Evolutionary conservation across 30 jellyfish, hydroid and myxozoan species (phyloP).

Genomic region (Hydractinia symbiolongicarpus): DNA sequence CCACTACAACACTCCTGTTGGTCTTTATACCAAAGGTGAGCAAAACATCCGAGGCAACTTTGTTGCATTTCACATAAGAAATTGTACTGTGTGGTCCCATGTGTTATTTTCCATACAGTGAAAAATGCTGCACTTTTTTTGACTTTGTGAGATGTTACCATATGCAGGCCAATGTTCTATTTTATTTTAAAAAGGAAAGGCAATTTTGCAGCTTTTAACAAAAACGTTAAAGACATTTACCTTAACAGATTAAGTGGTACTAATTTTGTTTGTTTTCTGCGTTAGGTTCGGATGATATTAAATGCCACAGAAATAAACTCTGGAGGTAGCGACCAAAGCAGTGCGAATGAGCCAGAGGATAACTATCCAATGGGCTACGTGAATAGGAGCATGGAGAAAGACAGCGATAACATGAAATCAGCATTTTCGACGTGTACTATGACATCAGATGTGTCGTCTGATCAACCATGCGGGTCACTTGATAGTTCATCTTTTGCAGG

Average conservation of each 20-base stretch:
- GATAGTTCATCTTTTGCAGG: not conserved
- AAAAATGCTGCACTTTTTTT: too few species aligned
- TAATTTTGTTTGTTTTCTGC: not conserved
- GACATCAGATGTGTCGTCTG: conserved; percentile 11
- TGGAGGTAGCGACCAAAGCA: not conserved
- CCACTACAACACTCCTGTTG: conserved; percentile 78
- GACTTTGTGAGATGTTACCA: too few species aligned
- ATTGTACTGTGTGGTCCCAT: too few species aligned
- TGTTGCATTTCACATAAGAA: too few species aligned
- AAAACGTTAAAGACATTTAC: not conserved
- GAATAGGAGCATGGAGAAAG: not conserved
- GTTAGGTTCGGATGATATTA: not conserved
- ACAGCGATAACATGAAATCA: not conserved
- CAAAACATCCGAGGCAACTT: not conserved
- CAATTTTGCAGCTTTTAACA: not conserved
- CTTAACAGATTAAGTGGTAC: not conserved
- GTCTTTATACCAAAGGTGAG: conserved; percentile 85
- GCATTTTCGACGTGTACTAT: conserved; percentile 2
- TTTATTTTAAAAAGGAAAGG: too few species aligned
- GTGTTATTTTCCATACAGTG: too few species aligned
- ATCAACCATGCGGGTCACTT: conserved; percentile 10
- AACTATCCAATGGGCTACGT: conserved; percentile 1
- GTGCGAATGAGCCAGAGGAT: not conserved
- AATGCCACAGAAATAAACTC: not conserved
- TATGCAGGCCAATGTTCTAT: too few species aligned